These are phyloP conservation scores for Molothrus ater DNA, from an alignment of 2,797 vertebrate genomes.

Conservation along the genomic window DNA sequence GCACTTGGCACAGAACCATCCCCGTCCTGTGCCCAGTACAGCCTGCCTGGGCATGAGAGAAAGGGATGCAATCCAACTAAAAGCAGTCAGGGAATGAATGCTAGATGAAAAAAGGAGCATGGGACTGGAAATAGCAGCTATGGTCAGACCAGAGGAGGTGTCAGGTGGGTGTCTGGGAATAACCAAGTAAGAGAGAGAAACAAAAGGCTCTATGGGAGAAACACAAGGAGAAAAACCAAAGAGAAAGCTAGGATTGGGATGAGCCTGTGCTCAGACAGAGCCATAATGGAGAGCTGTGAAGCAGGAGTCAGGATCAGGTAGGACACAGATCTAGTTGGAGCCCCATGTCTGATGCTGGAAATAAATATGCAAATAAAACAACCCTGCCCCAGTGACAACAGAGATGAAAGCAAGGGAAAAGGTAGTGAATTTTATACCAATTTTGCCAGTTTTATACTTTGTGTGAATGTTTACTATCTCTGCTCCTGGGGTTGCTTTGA, in stretches of 20 bases:
- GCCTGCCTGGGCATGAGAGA: rapidly evolving
- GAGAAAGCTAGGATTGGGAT: neutral
- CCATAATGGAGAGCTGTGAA: neutral
- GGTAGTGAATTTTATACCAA: neutral
- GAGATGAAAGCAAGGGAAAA: neutral
- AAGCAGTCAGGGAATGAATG: neutral
- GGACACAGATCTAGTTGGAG: neutral
- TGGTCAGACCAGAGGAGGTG: neutral
- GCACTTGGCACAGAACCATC: neutral
- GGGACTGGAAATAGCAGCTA: neutral
- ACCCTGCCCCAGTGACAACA: neutral
- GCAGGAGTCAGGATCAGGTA: neutral
- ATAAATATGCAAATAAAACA: neutral
- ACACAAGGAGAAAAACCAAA: neutral
- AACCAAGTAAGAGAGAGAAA: neutral
- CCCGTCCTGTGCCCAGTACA: neutral
- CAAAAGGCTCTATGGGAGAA: neutral
- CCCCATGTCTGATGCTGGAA: neutral
- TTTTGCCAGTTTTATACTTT: neutral
- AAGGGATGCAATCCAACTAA: neutral
- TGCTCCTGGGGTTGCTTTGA: neutral
- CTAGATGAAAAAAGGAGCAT: neutral
- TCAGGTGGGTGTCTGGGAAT: neutral
- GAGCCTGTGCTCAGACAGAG: neutral
- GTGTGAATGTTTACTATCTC: neutral